Percentiles rank a stretch among this genome's conserved stretches.
Evolutionary conservation across 2,888 invertebrate species (phyloP).

Genomic region (Buathra laborator): DNA sequence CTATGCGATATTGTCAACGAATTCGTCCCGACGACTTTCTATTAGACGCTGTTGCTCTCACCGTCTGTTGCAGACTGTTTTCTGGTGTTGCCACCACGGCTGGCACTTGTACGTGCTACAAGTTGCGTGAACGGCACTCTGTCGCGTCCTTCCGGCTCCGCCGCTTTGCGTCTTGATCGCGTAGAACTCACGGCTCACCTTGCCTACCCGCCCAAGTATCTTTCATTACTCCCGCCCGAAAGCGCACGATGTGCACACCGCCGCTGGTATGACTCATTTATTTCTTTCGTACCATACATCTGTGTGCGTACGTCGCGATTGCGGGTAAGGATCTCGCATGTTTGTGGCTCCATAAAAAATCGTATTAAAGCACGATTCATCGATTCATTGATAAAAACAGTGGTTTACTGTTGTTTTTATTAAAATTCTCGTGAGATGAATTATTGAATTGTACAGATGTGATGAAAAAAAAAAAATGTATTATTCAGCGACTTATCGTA

Average conservation of each 20-base stretch:
- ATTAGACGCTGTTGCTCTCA: constrained; percentile 14
- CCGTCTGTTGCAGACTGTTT: constrained; percentile 54
- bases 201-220: constrained; percentile 25
- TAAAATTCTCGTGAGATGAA: too few species aligned
- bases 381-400: too few species aligned
- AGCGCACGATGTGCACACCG: constrained; percentile 5
- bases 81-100: constrained; percentile 16
- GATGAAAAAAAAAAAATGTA: too few species aligned
- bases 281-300: neutral
- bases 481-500: too few species aligned
- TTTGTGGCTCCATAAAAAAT: neutral
- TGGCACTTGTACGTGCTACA: neutral
- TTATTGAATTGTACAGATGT: too few species aligned
- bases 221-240: constrained; percentile 45
- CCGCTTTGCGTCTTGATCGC: constrained; percentile 46
- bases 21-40: neutral
- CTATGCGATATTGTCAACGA: neutral
- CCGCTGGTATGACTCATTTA: neutral
- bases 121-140: neutral
- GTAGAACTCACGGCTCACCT: constrained; percentile 44
- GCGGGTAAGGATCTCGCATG: neutral
- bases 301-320: neutral
- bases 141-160: constrained; percentile 14
- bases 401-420: too few species aligned
- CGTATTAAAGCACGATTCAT: too few species aligned